Base-by-base conservation (phyloP, 2,797 vertebrate species). In the Pseudochirops corinnae region DNA sequence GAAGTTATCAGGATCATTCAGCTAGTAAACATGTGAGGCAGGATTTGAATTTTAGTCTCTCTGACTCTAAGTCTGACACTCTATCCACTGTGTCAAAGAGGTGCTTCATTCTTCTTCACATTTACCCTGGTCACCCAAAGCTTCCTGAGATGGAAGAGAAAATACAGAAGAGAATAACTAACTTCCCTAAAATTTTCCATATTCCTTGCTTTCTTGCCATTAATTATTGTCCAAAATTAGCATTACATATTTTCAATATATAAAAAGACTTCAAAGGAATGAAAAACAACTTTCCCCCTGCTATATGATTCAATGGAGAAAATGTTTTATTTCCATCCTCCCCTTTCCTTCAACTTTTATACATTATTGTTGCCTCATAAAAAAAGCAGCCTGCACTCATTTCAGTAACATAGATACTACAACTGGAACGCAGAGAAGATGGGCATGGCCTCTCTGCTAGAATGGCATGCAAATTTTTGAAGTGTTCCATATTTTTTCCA, bases 311-410 rank as follows among this genome's bases (percentile, higher is more conserved):
- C 12, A 1, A 55, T 55, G 1, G 56, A 28, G 92, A 60, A 92
- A 93, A 91, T 6, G 50, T 96, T 74, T 74, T 82, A 46, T 82
- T 18, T 94, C 74, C 29, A n/a, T 46, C 56, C n/a, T 82, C 21
- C 29, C 39, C 67, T 82, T 82, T 82, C n/a, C 67, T 82, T 39
- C 67, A 97, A 74, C 62, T 92, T 95, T 92, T 62, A 57, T 67
- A 96, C 96, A 91, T 9, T 39, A 53, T 50, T 90, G 6, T 18
- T 97, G 13, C 55, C 31, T 91, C 87, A 26, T 9, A 57, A 93
- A 62, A 55, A 55, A 55, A 12, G n/a, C 5, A 82, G 21, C n/a
- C 24, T 82, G 67, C 0, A 7, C 6, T 39, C 29, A 82, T 9
- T 46, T 82, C 0, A 0, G 67, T 21, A 82, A 7, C 67, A 24